These are phyloP conservation scores for Euwallacea fornicatus DNA, from an alignment of 1,140 invertebrate genomes.

Conservation along the genomic window DNA sequence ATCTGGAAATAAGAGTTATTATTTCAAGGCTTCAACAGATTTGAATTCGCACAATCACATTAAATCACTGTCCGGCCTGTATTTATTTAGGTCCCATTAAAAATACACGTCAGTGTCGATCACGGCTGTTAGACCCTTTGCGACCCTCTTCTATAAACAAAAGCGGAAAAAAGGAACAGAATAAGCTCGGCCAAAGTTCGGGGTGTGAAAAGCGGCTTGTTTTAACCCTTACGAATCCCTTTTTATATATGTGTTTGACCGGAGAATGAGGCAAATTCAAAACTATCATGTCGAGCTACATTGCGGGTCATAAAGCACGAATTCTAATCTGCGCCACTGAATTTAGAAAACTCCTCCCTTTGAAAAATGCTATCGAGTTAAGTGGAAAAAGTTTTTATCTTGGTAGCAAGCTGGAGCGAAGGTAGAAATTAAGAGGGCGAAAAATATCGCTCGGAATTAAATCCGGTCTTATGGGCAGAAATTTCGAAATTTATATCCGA, in stretches of 20 bases:
- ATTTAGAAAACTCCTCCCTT: too few relatives aligned
- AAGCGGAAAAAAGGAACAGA: not conserved
- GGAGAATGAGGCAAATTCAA: too few relatives aligned
- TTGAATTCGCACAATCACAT: not conserved
- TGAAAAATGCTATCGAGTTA: constrained; percentile 16
- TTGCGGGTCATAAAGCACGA: too few relatives aligned
- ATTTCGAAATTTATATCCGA: constrained; percentile 26
- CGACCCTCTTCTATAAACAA: constrained; percentile 2
- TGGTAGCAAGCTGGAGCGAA: constrained; percentile 19
- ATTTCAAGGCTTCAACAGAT: constrained; percentile 5
- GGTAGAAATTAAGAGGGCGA: constrained; percentile 30
- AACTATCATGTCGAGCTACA: too few relatives aligned
- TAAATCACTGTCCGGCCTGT: constrained; percentile 11
- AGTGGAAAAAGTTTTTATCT: constrained; percentile 28
- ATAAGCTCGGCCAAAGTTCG: not conserved
- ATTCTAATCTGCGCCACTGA: too few relatives aligned
- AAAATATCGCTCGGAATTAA: constrained; percentile 29
- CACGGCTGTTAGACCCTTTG: not conserved
- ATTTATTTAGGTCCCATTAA: constrained; percentile 20
- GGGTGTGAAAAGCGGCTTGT: not conserved
- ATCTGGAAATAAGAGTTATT: not conserved
- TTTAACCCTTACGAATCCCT: too few relatives aligned
- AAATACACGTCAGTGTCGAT: constrained; percentile 8
- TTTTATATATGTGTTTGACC: too few relatives aligned
- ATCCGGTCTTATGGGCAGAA: constrained; percentile 14